These are phyloP conservation scores for Dreissena polymorpha DNA, from an alignment of 1,140 invertebrate species.

Conservation along the genomic window DNA sequence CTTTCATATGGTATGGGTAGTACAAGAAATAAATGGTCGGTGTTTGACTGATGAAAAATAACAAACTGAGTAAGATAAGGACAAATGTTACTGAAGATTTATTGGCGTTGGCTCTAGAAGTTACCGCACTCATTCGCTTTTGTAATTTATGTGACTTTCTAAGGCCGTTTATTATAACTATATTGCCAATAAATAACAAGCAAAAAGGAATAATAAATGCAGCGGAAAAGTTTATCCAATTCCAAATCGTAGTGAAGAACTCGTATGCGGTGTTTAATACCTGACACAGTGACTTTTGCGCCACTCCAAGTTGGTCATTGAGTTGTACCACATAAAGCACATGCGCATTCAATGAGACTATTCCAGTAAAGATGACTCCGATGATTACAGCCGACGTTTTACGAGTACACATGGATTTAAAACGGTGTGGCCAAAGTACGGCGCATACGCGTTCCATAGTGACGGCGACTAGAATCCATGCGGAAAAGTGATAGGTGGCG, in stretches of 20 bases:
- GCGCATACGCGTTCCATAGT: conserved; percentile 63
- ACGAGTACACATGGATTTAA: conserved; percentile 39
- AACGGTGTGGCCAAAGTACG: conserved; percentile 60
- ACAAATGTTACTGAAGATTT: conserved; percentile 16
- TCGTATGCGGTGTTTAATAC: conserved; percentile 15
- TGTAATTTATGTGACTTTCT: neutral
- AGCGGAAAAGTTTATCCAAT: conserved; percentile 35
- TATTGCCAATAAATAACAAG: conserved; percentile 23
- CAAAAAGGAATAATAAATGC: conserved; percentile 18
- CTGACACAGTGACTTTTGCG: conserved; percentile 8
- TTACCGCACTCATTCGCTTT: conserved; percentile 8
- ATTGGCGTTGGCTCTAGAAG: conserved; percentile 1
- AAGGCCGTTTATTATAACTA: conserved; percentile 13
- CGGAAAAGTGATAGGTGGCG: conserved; percentile 50
- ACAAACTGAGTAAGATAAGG: conserved; percentile 27
- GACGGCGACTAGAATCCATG: conserved; percentile 66
- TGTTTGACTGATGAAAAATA: conserved; percentile 42
- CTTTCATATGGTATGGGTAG: conserved; percentile 15
- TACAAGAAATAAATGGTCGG: conserved; percentile 40
- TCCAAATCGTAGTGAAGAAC: conserved; percentile 34
- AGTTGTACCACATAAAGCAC: conserved; percentile 24
- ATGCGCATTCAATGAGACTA: conserved; percentile 29
- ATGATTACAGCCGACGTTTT: neutral
- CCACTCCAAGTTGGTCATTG: neutral
- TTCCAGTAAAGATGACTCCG: neutral